phyloP scores from a whole-genome alignment of 2,797 vertebrate species.

The Glyptemys insculpta region DNA sequence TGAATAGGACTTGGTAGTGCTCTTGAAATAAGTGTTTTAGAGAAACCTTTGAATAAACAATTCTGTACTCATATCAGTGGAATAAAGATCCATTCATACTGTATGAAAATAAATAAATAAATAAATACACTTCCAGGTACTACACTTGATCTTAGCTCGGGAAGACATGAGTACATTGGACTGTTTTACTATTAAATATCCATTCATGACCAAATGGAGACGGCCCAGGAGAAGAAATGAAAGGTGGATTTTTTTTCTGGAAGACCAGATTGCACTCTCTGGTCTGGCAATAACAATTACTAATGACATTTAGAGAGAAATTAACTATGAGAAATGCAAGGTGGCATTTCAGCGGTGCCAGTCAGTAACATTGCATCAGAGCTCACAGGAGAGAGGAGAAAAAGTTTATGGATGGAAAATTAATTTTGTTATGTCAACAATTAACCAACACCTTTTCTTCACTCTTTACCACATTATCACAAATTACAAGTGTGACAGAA shows the following conservation, averaged over 20 bases:
- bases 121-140: neutral
- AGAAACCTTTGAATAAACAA: neutral
- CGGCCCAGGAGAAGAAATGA: conserved; percentile 51
- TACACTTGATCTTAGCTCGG: too few species aligned
- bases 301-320: conserved; percentile 86
- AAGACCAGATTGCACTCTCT: conserved; percentile 69
- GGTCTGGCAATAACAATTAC: conserved; percentile 82
- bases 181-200: neutral
- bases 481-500: conserved; percentile 46
- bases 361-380: conserved; percentile 72
- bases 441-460: conserved; percentile 55
- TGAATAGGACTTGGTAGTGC: neutral
- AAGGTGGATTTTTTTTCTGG: conserved; percentile 61
- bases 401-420: conserved; percentile 74
- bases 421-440: conserved; percentile 82
- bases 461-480: conserved; percentile 37
- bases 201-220: conserved; percentile 46
- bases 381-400: conserved; percentile 66
- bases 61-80: neutral
- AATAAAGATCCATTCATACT: neutral
- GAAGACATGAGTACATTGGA: neutral
- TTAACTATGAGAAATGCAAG: conserved; percentile 84
- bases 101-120: conserved; percentile 14
- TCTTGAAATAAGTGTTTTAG: conserved; percentile 31
- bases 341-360: conserved; percentile 82